A percentile compares a stretch with the other conserved stretches of the same genome.
phyloP scores from a whole-genome alignment of 1,140 invertebrate species.

The Teleopsis dalmanni region DNA sequence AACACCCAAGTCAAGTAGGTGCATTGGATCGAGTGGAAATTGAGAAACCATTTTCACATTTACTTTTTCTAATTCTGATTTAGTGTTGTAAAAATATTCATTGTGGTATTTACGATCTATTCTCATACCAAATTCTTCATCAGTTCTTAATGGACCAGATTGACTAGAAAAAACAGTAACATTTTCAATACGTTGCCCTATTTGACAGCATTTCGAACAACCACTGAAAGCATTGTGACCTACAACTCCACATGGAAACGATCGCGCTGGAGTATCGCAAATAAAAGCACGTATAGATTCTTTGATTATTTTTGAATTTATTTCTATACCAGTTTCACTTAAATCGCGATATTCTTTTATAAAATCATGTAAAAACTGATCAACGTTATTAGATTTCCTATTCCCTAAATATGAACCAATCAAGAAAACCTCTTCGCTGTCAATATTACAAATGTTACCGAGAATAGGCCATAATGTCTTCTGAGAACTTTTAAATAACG shows the following conservation, averaged over 20 bases:
- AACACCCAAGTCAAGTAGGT: conserved; percentile 18
- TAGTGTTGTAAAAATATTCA: not conserved
- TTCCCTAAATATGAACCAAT: too few species aligned
- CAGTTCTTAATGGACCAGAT: not conserved
- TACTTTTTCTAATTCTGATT: not conserved
- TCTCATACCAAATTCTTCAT: conserved; percentile 7
- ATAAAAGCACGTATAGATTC: too few species aligned
- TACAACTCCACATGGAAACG: conserved; percentile 6
- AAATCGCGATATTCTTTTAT: too few species aligned
- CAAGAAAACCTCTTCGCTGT: too few species aligned
- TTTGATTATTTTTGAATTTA: too few species aligned
- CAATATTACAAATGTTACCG: too few species aligned
- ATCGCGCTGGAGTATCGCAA: conserved; percentile 9
- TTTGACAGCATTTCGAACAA: conserved; percentile 6
- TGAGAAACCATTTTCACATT: conserved; percentile 15
- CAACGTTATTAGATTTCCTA: too few species aligned
- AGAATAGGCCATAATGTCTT: too few species aligned
- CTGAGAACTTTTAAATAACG: too few species aligned
- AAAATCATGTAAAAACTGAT: too few species aligned
- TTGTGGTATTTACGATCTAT: not conserved
- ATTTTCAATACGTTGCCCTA: conserved; percentile 4
- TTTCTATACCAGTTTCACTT: too few species aligned
- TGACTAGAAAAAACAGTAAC: not conserved
- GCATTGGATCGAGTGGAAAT: conserved; percentile 19
- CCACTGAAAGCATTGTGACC: conserved; percentile 4